Evolutionary conservation across 2,113 vertebrate genomes (phyloP).

Genomic region (Antechinus stuartii): DNA sequence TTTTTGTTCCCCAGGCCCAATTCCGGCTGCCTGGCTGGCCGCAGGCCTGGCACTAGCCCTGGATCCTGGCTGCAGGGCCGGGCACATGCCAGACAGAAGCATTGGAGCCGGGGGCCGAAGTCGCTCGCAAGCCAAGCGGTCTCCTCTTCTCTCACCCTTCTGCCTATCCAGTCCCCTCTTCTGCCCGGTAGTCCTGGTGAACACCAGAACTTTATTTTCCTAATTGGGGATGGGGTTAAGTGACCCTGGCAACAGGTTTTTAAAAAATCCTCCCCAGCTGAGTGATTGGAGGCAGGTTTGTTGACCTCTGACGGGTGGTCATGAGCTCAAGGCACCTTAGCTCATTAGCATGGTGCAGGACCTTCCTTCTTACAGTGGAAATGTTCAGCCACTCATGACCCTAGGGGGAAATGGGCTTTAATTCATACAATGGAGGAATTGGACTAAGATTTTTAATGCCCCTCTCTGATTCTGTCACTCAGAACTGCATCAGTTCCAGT

Average conservation of each 20-base stretch:
- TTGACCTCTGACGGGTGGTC: background rate
- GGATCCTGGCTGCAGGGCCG: slow-evolving; percentile 59
- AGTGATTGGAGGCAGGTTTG: background rate
- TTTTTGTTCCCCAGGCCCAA: slow-evolving; percentile 46
- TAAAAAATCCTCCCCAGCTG: background rate
- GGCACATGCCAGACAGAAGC: slow-evolving; percentile 63
- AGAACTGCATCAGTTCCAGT: background rate
- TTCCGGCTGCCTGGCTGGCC: slow-evolving; percentile 54
- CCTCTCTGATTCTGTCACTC: background rate
- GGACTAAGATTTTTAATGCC: background rate
- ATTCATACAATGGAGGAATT: background rate
- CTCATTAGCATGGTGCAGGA: too few species aligned
- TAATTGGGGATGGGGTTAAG: background rate
- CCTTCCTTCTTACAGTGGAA: background rate
- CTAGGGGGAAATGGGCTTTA: background rate
- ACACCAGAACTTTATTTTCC: background rate
- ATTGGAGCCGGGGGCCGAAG: slow-evolving; percentile 45
- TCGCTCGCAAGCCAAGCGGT: background rate
- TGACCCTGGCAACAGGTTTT: background rate
- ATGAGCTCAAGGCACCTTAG: background rate
- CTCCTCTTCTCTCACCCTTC: background rate
- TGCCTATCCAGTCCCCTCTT: background rate
- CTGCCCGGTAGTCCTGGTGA: slow-evolving; percentile 20
- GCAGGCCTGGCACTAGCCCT: slow-evolving; percentile 65
- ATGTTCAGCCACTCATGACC: background rate